Evolutionary conservation across 2,113 vertebrate genomes (phyloP), one percentile per base, ranked within the genome.

Genomic region (Cygnus atratus): DNA sequence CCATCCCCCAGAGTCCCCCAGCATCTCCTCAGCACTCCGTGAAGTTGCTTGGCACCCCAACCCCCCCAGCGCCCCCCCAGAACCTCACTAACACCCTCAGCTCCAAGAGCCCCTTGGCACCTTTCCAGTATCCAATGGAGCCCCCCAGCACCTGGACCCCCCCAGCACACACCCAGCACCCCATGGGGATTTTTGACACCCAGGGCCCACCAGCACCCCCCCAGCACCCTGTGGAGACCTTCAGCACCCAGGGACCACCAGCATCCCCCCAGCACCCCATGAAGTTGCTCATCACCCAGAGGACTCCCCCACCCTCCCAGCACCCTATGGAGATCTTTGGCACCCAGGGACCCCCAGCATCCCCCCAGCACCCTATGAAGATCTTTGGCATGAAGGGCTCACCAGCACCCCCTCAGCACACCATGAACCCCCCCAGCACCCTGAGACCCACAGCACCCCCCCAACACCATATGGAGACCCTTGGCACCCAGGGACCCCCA

Each of bases 391-490:
- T 39, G 39, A 39, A 39, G 39, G 39, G 39, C 39, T 39, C 39
- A 39, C 39, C 39, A 39, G 24, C 17, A 52, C 5, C 46, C 48
- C 24, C 10, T 1, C 7, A 41, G 19, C 25, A 11, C 37, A 39
- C 39, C 39, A 39, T 39, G 39, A 39, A 39, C 20, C 5, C 4
- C 9, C 48, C 24, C n/a, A 71, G 16, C n/a, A 26, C 16, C 24
- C 18, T 13, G 35, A 28, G 41, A 33, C 28, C 19, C 17, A 11
- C 25, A 37, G n/a, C 18, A 54, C 5, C 35, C 35, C 24, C 8
- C 1, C 8, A 43, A 15, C 25, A 15, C 37, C 6, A 3, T 2
- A 8, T 10, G 46, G 29, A 50, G 5, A 3, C 31, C 9, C 13
- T 11, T 16, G 11, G 22, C 19, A 50, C 37, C 44, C n/a, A 20